A percentile compares a stretch with the other conserved stretches of the same genome.
Conservation (phyloP, 2,797 vertebrate genomes). For the Tapirus indicus region DNA sequence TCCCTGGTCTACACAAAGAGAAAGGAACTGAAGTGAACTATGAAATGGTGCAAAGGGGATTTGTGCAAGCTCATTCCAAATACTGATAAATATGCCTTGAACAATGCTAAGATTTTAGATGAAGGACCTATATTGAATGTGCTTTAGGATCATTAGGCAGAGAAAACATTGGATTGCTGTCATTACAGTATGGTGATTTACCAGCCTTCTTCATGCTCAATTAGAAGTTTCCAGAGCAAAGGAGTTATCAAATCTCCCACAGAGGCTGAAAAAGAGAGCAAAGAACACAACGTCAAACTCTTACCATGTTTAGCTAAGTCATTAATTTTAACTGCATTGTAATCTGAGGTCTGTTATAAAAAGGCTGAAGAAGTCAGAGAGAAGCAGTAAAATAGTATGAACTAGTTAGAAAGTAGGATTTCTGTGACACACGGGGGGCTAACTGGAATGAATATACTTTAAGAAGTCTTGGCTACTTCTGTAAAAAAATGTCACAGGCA, state of each 20-base stretch:
- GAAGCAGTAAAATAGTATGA: slow-evolving; percentile 48
- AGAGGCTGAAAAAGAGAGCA: slow-evolving; percentile 71
- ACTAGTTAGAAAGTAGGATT: slow-evolving; percentile 55
- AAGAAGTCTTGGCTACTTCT: neutral
- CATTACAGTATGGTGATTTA: slow-evolving; percentile 77
- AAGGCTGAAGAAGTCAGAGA: slow-evolving; percentile 43
- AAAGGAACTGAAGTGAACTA: slow-evolving; percentile 41
- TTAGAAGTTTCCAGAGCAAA: slow-evolving; percentile 86
- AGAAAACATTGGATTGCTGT: slow-evolving; percentile 78
- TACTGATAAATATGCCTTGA: slow-evolving; percentile 40
- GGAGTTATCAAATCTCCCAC: slow-evolving; percentile 76
- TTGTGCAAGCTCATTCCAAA: slow-evolving; percentile 33
- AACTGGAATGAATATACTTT: neutral
- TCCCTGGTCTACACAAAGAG: slow-evolving; percentile 31
- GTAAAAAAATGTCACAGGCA: neutral
- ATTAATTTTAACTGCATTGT: slow-evolving; percentile 76
- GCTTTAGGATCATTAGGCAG: slow-evolving; percentile 77
- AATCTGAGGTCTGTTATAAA: slow-evolving; percentile 54
- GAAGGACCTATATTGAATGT: slow-evolving; percentile 79
- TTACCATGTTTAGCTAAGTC: slow-evolving; percentile 65
- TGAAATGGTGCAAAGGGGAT: slow-evolving; percentile 43
- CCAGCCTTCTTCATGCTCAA: slow-evolving; percentile 85
- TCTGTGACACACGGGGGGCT: neutral
- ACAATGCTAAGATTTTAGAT: slow-evolving; percentile 67
- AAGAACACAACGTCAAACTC: slow-evolving; percentile 73